Evolutionary conservation across 2,888 invertebrate genomes (phyloP).

Genomic region (Campopleginae sp.): DNA sequence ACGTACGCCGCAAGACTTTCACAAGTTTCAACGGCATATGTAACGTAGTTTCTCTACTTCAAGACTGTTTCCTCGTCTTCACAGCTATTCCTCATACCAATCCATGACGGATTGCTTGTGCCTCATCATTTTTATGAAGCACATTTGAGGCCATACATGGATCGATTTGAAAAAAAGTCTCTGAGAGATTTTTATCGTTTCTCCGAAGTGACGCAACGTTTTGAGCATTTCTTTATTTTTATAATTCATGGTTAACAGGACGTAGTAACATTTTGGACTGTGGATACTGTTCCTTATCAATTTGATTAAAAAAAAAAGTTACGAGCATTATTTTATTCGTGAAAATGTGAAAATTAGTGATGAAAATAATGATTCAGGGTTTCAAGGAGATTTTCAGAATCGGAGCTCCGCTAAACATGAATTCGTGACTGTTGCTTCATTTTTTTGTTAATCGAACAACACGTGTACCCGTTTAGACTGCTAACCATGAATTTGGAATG

Average conservation of each 20-base stretch:
- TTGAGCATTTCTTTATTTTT: background rate
- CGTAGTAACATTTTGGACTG: background rate
- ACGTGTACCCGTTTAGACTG: too few relatives aligned
- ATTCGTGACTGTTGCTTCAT: too few relatives aligned
- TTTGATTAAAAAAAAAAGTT: too few relatives aligned
- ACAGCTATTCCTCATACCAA: background rate
- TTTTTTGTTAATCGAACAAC: too few relatives aligned
- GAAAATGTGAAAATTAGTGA: too few relatives aligned
- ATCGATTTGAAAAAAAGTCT: background rate
- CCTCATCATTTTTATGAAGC: background rate
- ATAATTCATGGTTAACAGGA: background rate
- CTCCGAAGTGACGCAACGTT: background rate
- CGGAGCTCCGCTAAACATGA: too few relatives aligned
- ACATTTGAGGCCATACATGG: background rate
- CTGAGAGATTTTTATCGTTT: background rate
- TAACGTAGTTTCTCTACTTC: constrained; percentile 3
- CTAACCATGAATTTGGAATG: too few relatives aligned
- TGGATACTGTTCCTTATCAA: background rate
- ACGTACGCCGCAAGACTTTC: constrained; percentile 62
- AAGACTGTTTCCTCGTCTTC: constrained; percentile 11
- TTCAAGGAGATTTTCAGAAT: too few relatives aligned
- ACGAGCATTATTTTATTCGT: too few relatives aligned
- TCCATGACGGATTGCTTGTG: background rate
- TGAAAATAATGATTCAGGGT: too few relatives aligned
- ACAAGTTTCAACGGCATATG: constrained; percentile 62